These are phyloP conservation scores for Tachyglossus aculeatus DNA, from an alignment of 2,797 vertebrate species.

Conservation along the genomic window DNA sequence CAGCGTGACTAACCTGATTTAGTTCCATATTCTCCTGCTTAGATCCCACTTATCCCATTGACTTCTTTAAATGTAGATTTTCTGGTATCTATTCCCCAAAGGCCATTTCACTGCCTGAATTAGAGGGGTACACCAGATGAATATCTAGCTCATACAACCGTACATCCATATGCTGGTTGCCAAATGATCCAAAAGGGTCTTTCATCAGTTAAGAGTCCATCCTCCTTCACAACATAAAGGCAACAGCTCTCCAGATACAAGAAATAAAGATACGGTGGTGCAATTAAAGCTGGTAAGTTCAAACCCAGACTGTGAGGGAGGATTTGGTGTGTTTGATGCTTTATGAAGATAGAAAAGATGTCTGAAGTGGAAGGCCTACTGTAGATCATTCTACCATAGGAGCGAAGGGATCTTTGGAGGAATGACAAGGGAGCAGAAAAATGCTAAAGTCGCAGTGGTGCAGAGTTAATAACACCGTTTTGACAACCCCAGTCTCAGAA, in stretches of 20 bases:
- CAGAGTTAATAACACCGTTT: not conserved
- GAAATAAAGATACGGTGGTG: slow-evolving; percentile 66
- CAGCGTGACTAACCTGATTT: slow-evolving; percentile 62
- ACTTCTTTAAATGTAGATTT: slow-evolving; percentile 63
- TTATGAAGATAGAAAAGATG: slow-evolving; percentile 21
- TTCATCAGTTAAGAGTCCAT: slow-evolving; percentile 71
- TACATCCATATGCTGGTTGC: slow-evolving; percentile 32
- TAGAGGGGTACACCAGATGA: slow-evolving; percentile 63
- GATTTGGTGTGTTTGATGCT: not conserved
- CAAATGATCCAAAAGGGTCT: slow-evolving; percentile 67
- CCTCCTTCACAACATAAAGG: slow-evolving; percentile 60
- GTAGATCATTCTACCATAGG: not conserved
- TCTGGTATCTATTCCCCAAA: slow-evolving; percentile 65
- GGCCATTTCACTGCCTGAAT: slow-evolving; percentile 54
- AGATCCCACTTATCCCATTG: slow-evolving; percentile 56
- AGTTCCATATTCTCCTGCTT: slow-evolving; percentile 59
- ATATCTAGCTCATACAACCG: slow-evolving; percentile 58
- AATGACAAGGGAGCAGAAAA: not conserved
- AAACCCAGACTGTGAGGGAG: slow-evolving; percentile 49
- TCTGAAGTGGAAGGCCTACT: not conserved
- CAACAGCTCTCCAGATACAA: slow-evolving; percentile 67
- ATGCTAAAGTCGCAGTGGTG: not conserved
- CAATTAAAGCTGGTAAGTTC: slow-evolving; percentile 53
- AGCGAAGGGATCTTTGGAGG: not conserved
- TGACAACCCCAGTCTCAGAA: not conserved